phyloP scores from a whole-genome alignment of 2,888 invertebrate genomes.

The Lysandra bellargus region DNA sequence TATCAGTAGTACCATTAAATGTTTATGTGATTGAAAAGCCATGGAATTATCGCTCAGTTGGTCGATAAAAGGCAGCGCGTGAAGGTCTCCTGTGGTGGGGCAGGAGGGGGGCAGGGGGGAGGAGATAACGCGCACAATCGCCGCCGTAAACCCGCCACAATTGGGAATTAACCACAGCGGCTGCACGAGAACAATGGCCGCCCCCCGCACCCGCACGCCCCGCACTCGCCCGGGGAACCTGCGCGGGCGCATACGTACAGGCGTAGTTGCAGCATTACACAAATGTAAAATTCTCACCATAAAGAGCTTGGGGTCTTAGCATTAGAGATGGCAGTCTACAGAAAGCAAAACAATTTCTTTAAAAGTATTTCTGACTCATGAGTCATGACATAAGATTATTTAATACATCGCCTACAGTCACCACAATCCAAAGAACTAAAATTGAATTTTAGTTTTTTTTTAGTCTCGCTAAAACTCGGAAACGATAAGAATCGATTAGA shows the following conservation, averaged over 20 bases:
- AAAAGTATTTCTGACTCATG: too few relatives aligned
- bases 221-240: background rate
- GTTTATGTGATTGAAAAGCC: constrained; percentile 9
- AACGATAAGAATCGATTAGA: too few relatives aligned
- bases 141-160: constrained; percentile 50
- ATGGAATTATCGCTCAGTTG: background rate
- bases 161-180: constrained; percentile 66
- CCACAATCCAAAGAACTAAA: too few relatives aligned
- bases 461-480: too few relatives aligned
- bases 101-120: background rate
- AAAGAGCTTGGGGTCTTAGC: too few relatives aligned
- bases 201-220: background rate
- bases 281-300: background rate
- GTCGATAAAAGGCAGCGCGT: background rate
- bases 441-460: too few relatives aligned
- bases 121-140: constrained; percentile 39
- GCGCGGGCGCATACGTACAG: background rate
- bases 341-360: too few relatives aligned
- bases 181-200: constrained; percentile 59
- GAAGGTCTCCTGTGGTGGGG: background rate
- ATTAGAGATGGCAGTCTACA: too few relatives aligned
- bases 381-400: too few relatives aligned
- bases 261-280: background rate
- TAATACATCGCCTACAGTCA: too few relatives aligned
- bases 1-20: constrained; percentile 12